These are phyloP conservation scores for Ptychobarbus kaznakovi DNA, from an alignment of 2,797 vertebrate species.

Conservation along the genomic window DNA sequence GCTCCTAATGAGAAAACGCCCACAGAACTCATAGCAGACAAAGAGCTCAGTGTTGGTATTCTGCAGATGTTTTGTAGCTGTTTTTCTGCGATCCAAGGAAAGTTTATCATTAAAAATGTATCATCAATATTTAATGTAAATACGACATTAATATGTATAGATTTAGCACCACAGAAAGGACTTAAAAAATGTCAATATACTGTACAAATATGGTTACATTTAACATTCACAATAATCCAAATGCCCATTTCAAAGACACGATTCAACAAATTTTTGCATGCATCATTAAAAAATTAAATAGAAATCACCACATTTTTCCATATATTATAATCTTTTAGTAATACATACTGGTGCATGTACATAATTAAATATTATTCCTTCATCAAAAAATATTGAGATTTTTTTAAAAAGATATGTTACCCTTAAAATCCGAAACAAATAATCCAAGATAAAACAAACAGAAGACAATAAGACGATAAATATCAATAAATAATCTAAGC, in stretches of 20 bases:
- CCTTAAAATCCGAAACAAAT: background rate
- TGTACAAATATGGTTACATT: background rate
- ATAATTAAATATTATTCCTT: background rate
- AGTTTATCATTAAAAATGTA: background rate
- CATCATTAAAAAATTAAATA: background rate
- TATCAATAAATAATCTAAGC: background rate
- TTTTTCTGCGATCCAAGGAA: background rate
- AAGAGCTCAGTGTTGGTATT: background rate
- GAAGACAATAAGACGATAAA: background rate
- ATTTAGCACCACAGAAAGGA: background rate
- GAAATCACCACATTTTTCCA: background rate
- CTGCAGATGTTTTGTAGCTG: background rate
- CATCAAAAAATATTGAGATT: background rate
- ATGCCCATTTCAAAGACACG: background rate
- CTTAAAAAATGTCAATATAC: background rate
- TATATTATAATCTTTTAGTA: background rate
- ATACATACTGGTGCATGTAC: background rate
- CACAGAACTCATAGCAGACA: slow-evolving; percentile 18
- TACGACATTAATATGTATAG: background rate
- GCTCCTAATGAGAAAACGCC: background rate
- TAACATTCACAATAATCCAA: background rate
- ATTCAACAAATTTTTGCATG: background rate
- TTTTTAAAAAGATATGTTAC: background rate
- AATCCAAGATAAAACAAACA: background rate
- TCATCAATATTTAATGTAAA: background rate